These are phyloP conservation scores for Brachionus koreanus DNA, from an alignment of 1,140 invertebrate species.

Conservation along the genomic window DNA sequence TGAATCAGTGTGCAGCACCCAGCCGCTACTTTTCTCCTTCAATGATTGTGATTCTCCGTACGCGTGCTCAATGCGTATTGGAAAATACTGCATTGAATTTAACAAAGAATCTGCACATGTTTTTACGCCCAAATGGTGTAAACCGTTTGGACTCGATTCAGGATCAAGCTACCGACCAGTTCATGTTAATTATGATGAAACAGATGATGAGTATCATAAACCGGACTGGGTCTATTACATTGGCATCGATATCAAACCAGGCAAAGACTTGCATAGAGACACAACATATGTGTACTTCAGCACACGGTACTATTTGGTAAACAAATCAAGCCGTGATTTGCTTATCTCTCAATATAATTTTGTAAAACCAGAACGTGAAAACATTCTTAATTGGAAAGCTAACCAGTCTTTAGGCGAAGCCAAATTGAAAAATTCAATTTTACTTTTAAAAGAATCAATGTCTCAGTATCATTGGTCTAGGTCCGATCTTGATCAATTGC, in stretches of 20 bases:
- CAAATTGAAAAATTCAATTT: conserved; percentile 58
- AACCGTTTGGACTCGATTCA: conserved; percentile 23
- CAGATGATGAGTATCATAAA: not conserved
- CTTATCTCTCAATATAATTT: conserved; percentile 74
- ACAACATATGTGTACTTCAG: conserved; percentile 88
- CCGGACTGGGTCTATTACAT: conserved; percentile 63
- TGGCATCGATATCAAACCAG: conserved; percentile 80
- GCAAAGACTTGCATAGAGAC: conserved; percentile 77
- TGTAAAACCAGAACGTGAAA: not conserved
- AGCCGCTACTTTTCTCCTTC: conserved; percentile 89
- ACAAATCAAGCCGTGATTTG: conserved; percentile 74
- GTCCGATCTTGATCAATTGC: conserved; percentile 76
- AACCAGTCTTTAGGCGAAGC: conserved; percentile 38
- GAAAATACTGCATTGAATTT: conserved; percentile 14
- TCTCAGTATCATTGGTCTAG: conserved; percentile 92
- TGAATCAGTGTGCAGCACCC: conserved; percentile 81
- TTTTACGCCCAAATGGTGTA: conserved; percentile 19
- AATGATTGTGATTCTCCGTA: conserved; percentile 72
- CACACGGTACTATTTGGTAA: conserved; percentile 86
- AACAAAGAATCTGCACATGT: not conserved
- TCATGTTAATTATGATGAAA: not conserved
- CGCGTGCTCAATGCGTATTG: conserved; percentile 45
- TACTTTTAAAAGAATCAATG: conserved; percentile 76
- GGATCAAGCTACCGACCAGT: conserved; percentile 40
- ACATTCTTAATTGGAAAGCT: conserved; percentile 47